Percentiles rank a stretch among this genome's conserved stretches.
phyloP scores from a whole-genome alignment of 2,113 vertebrate genomes.

The Nothoprocta perdicaria region DNA sequence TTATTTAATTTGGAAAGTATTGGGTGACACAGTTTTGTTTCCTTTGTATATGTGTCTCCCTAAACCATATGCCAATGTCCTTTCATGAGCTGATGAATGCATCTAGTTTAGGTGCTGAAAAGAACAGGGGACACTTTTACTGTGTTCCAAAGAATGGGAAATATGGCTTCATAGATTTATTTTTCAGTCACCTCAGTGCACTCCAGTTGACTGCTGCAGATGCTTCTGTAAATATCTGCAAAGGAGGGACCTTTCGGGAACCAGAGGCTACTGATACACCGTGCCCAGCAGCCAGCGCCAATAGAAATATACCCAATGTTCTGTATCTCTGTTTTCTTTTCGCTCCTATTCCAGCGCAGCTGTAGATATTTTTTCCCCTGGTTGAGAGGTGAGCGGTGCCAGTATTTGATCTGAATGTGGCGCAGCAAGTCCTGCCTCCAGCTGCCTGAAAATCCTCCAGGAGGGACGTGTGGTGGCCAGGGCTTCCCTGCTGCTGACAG shows the following conservation, averaged over 20 bases:
- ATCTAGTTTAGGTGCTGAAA: neutral
- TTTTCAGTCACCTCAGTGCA: conserved; percentile 44
- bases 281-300: neutral
- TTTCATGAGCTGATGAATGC: neutral
- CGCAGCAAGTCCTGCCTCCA: neutral
- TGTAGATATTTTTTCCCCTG: neutral
- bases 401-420: neutral
- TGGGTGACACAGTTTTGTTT: neutral
- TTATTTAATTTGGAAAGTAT: conserved; percentile 16
- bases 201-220: neutral
- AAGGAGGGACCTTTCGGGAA: neutral
- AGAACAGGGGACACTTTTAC: conserved; percentile 21
- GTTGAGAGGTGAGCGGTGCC: neutral
- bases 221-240: conserved; percentile 40
- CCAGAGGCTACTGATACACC: neutral
- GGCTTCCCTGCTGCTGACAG: no score
- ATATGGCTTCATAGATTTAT: conserved; percentile 19
- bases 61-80: neutral
- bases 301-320: neutral
- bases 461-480: accelerated
- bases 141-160: conserved; percentile 38
- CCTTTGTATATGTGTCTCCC: neutral
- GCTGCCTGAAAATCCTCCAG: neutral
- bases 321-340: neutral
- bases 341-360: neutral